Conservation (phyloP, 2,113 vertebrate genomes). For the Heterocephalus glaber region DNA sequence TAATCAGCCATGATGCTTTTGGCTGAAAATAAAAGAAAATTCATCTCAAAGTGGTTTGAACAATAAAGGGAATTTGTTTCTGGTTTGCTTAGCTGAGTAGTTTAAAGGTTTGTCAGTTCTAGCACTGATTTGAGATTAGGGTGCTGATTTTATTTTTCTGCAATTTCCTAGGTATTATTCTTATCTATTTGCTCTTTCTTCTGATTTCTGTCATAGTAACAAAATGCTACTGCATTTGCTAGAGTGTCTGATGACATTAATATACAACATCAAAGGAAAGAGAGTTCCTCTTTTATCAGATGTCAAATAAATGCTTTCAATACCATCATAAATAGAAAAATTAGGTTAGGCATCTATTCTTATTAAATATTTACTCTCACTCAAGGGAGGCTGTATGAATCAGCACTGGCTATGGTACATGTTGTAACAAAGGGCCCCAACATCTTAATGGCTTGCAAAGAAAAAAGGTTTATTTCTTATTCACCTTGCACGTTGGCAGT, state of each 20-base stretch:
- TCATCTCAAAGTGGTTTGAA: background rate
- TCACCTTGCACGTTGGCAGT: background rate
- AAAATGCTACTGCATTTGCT: background rate
- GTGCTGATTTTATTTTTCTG: background rate
- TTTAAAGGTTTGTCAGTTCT: background rate
- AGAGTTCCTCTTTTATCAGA: background rate
- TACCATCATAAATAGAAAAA: background rate
- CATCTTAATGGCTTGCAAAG: background rate
- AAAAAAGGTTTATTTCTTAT: background rate
- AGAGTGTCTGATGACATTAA: background rate
- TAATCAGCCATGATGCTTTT: background rate
- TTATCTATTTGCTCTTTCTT: background rate
- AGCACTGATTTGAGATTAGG: background rate
- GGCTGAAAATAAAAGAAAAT: slow-evolving; percentile 51
- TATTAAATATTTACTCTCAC: background rate
- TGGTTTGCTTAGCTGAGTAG: slow-evolving; percentile 10
- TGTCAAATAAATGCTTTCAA: background rate
- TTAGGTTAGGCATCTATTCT: background rate
- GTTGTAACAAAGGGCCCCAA: background rate
- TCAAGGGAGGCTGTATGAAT: background rate
- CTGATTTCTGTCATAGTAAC: background rate
- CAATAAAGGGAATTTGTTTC: background rate
- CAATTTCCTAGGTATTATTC: background rate
- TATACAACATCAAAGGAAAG: background rate
- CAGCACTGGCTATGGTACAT: background rate